These are phyloP conservation scores for Strongylocentrotus purpuratus DNA, from an alignment of 35 echinoderm and acorn worm genomes.

Conservation along the genomic window DNA sequence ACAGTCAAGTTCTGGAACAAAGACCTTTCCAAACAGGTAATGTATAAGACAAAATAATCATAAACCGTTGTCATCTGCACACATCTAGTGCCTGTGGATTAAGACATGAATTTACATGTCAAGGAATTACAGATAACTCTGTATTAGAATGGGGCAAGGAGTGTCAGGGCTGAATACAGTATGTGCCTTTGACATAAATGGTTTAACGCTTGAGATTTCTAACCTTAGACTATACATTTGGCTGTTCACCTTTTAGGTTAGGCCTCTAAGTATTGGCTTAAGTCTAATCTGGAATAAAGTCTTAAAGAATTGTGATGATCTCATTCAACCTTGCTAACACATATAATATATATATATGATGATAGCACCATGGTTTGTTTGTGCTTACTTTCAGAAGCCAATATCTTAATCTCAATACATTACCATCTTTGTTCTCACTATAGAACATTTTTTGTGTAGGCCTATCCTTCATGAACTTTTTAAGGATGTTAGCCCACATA, in stretches of 20 bases:
- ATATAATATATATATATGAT: no score
- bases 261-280: not conserved
- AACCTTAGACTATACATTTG: not conserved
- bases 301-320: not conserved
- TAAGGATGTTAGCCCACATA: not conserved
- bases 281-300: not conserved
- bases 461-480: not conserved
- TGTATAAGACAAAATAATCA: not conserved
- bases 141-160: not conserved
- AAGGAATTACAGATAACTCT: not conserved
- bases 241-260: not conserved
- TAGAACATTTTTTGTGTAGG: not conserved
- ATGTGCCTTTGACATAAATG: not conserved
- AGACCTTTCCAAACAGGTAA: slow-evolving; percentile 8
- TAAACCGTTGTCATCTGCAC: not conserved
- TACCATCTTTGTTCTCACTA: not conserved
- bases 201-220: not conserved
- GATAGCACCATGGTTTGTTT: no score
- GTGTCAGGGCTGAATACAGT: not conserved
- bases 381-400: not conserved
- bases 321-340: not conserved
- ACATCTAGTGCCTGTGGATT: no score
- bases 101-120: not conserved
- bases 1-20: slow-evolving; percentile 54
- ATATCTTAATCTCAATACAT: not conserved